A percentile compares a stretch with the other conserved stretches of the same genome.
These are phyloP conservation scores for Petrocephalus sullivani DNA, from an alignment of 2,797 vertebrate species.

Conservation along the genomic window DNA sequence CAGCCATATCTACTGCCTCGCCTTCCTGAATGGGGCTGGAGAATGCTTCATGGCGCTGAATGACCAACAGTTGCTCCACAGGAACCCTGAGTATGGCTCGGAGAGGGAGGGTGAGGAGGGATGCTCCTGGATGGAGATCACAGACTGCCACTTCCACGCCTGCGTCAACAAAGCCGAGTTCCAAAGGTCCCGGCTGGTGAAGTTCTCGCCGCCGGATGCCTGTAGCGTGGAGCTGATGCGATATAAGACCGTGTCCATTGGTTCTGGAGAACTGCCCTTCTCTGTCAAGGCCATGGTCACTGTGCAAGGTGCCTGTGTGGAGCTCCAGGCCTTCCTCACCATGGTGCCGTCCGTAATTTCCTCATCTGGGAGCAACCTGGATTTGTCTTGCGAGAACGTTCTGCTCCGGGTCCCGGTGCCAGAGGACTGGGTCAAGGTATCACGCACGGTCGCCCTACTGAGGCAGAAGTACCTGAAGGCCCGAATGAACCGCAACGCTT, in stretches of 20 bases:
- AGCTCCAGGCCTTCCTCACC: constrained; percentile 89
- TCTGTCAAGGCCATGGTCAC: constrained; percentile 79
- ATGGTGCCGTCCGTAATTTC: constrained; percentile 61
- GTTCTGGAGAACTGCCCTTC: constrained; percentile 75
- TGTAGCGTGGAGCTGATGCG: constrained; percentile 89
- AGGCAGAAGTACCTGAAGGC: constrained; percentile 89
- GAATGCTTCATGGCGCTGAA: constrained; percentile 92
- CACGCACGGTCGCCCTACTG: constrained; percentile 75
- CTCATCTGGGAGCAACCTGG: constrained; percentile 31
- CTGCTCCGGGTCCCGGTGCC: constrained; percentile 84
- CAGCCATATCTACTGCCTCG: constrained; percentile 81
- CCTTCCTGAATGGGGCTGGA: constrained; percentile 72
- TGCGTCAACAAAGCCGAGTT: constrained; percentile 78
- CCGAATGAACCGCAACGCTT: constrained; percentile 87
- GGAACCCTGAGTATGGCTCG: constrained; percentile 67
- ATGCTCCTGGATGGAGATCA: constrained; percentile 72
- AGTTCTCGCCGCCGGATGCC: constrained; percentile 79
- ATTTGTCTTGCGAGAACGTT: constrained; percentile 75
- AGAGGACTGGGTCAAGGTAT: constrained; percentile 82
- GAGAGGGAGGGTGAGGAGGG: constrained; percentile 56
- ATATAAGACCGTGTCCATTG: constrained; percentile 64
- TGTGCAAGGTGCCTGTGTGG: constrained; percentile 87
- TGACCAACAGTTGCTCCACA: constrained; percentile 73
- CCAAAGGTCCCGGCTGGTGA: constrained; percentile 69
- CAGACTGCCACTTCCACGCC: constrained; percentile 74